phyloP scores from a whole-genome alignment of 2,888 invertebrate species.

The Lepetodrilus schrolli region DNA sequence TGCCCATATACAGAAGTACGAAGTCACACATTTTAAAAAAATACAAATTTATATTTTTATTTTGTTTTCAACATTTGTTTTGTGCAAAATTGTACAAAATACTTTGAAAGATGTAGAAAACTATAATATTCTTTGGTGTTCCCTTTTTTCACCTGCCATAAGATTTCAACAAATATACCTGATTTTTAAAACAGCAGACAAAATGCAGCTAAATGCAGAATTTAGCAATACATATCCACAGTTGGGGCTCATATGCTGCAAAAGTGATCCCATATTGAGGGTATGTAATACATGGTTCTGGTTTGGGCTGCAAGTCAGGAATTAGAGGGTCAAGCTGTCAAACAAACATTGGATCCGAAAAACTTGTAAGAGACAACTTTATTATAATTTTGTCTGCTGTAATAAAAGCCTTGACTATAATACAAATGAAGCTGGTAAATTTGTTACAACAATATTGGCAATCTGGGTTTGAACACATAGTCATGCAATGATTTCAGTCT shows the following conservation, averaged over 20 bases:
- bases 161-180: not conserved
- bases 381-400: constrained; percentile 1
- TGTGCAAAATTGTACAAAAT: constrained; percentile 24
- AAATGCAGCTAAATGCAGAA: too few species aligned
- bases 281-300: too few species aligned
- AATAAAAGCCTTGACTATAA: not conserved
- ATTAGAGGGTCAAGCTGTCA: not conserved
- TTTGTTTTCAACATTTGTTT: not conserved
- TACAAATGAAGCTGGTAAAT: constrained; percentile 10
- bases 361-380: not conserved
- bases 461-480: constrained; percentile 20
- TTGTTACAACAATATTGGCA: constrained; percentile 19
- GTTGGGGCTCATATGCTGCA: too few species aligned
- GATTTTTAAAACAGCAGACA: constrained; percentile 20
- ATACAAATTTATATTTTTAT: constrained; percentile 24
- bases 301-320: too few species aligned
- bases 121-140: constrained; percentile 20
- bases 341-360: constrained; percentile 5
- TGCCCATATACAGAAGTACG: constrained; percentile 32
- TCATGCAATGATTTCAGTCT: constrained; percentile 21
- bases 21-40: constrained; percentile 32
- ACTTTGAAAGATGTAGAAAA: constrained; percentile 9
- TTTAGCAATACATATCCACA: too few species aligned
- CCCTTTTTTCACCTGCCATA: constrained; percentile 22
- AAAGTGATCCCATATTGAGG: too few species aligned